A percentile compares a stretch with the other conserved stretches of the same genome.
These are phyloP conservation scores for Cydia strobilella DNA, from an alignment of 1,140 invertebrate species.

Conservation along the genomic window DNA sequence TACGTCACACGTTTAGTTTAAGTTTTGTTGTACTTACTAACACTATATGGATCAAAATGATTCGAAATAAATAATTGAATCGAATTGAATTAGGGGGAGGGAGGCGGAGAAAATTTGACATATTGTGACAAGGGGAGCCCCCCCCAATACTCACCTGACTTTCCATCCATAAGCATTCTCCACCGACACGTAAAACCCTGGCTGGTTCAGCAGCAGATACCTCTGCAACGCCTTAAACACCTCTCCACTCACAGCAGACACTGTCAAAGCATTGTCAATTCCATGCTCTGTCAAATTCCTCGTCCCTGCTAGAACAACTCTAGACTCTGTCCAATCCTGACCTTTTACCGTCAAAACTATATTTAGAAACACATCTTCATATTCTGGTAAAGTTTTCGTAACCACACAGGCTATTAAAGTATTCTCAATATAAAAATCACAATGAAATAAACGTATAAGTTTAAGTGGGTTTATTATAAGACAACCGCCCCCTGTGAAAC, in stretches of 20 bases:
- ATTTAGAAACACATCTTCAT: slow-evolving; percentile 54
- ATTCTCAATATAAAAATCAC: slow-evolving; percentile 55
- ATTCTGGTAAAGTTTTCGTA: slow-evolving; percentile 51
- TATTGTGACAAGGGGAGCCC: too few species aligned
- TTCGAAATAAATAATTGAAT: too few species aligned
- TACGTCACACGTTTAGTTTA: too few species aligned
- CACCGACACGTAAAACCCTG: slow-evolving; percentile 68
- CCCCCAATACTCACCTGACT: slow-evolving; percentile 59
- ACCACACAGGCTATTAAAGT: slow-evolving; percentile 60
- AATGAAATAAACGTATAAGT: slow-evolving; percentile 54
- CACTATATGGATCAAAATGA: too few species aligned
- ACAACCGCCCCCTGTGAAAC: slow-evolving; percentile 65
- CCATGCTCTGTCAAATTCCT: not conserved
- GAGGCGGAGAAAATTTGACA: too few species aligned
- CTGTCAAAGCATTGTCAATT: not conserved
- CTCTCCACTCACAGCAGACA: not conserved
- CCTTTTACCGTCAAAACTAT: slow-evolving; percentile 46
- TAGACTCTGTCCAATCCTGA: slow-evolving; percentile 25
- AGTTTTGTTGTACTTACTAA: too few species aligned
- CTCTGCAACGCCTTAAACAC: slow-evolving; percentile 55
- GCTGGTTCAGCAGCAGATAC: slow-evolving; percentile 61
- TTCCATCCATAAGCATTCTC: slow-evolving; percentile 64
- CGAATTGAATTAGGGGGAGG: too few species aligned
- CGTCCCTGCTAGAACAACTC: slow-evolving; percentile 49
- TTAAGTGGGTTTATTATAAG: slow-evolving; percentile 58